Conservation (phyloP, 37 sponge, comb jelly and placozoan genomes). For the Spongia lamella region DNA sequence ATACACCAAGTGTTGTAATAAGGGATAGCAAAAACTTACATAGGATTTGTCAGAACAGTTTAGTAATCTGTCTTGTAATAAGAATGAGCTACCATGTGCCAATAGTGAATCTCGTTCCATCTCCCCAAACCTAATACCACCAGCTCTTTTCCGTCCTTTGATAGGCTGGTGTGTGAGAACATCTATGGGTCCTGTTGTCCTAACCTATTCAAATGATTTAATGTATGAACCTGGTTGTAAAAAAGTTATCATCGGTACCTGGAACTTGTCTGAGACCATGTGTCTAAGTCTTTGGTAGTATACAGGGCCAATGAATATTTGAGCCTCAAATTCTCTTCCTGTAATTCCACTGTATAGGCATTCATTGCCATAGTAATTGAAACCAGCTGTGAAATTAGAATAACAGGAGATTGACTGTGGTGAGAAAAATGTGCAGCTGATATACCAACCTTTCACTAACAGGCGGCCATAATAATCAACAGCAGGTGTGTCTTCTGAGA, state of each 20-base stretch:
- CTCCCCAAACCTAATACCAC: slow-evolving; percentile 91
- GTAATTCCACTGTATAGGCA: slow-evolving; percentile 91
- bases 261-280: slow-evolving; percentile 98
- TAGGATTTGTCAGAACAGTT: slow-evolving; percentile 93
- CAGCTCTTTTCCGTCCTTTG: slow-evolving; percentile 77
- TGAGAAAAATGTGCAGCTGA: neutral
- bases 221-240: too few species aligned
- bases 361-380: slow-evolving; percentile 96
- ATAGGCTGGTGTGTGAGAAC: slow-evolving; percentile 94
- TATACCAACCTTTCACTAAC: slow-evolving; percentile 70
- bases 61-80: slow-evolving; percentile 91
- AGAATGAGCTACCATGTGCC: slow-evolving; percentile 92
- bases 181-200: slow-evolving; percentile 98
- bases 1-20: neutral
- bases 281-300: slow-evolving; percentile 98
- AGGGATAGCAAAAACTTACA: slow-evolving; percentile 26
- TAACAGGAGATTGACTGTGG: neutral
- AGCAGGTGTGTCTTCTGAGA: slow-evolving; percentile 85
- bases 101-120: slow-evolving; percentile 93
- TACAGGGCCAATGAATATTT: slow-evolving; percentile 93
- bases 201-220: slow-evolving; percentile 44
- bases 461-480: slow-evolving; percentile 82
- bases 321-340: slow-evolving; percentile 93
- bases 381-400: slow-evolving; percentile 73
- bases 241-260: slow-evolving; percentile 37